Percentiles rank a stretch among this genome's conserved stretches.
These are phyloP conservation scores for Helostoma temminkii DNA, from an alignment of 2,797 vertebrate species.

Conservation along the genomic window DNA sequence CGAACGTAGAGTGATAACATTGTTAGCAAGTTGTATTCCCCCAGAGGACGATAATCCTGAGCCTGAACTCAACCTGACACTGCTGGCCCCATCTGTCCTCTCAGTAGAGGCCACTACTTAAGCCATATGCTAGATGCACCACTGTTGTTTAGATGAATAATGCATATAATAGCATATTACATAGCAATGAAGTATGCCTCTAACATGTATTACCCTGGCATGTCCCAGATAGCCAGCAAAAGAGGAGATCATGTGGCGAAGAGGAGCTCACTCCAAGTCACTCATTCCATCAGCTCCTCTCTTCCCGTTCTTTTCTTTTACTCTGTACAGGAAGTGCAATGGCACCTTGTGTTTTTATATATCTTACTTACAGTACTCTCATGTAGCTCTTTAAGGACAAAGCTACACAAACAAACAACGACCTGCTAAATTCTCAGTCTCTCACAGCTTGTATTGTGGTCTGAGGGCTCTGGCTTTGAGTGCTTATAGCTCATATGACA, in stretches of 20 bases:
- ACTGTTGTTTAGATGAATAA: constrained; percentile 34
- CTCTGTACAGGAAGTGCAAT: constrained; percentile 87
- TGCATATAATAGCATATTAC: constrained; percentile 40
- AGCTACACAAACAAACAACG: constrained; percentile 27
- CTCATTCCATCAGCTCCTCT: constrained; percentile 35
- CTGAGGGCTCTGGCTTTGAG: constrained; percentile 19
- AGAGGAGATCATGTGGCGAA: constrained; percentile 28
- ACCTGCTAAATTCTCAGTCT: constrained; percentile 54
- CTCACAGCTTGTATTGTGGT: constrained; percentile 26
- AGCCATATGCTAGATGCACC: constrained; percentile 67
- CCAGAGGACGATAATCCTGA: constrained; percentile 11
- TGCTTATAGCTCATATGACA: constrained; percentile 24
- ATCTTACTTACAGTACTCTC: constrained; percentile 53
- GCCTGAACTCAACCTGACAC: constrained; percentile 46
- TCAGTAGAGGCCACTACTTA: constrained; percentile 27
- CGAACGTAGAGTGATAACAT: constrained; percentile 7
- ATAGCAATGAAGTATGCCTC: constrained; percentile 37
- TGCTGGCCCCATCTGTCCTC: constrained; percentile 76
- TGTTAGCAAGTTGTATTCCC: constrained; percentile 18
- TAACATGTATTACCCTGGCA: constrained; percentile 45
- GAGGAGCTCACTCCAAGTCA: constrained; percentile 20
- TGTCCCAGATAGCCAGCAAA: constrained; percentile 49
- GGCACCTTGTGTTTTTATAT: constrained; percentile 75
- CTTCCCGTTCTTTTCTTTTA: constrained; percentile 44
- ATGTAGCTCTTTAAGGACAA: constrained; percentile 86